These are phyloP conservation scores for Eptatretus burgeri DNA, from an alignment of 2,113 vertebrate species.

Conservation along the genomic window DNA sequence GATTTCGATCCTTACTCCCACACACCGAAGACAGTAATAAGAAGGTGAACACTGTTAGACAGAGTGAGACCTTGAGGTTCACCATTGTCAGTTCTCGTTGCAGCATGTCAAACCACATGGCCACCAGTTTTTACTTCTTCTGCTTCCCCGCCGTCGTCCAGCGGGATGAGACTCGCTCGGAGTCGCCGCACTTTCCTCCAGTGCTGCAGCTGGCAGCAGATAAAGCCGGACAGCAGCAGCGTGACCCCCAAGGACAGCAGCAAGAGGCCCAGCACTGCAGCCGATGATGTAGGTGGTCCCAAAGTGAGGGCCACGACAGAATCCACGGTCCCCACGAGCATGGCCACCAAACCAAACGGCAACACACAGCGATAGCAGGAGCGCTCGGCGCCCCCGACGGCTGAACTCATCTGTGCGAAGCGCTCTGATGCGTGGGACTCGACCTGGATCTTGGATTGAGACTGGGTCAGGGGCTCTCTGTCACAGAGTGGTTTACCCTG, in stretches of 20 bases:
- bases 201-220: neutral
- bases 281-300: conserved; percentile 1
- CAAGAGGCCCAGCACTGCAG: neutral
- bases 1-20: no score
- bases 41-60: no score
- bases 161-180: neutral
- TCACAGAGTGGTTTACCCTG: no score
- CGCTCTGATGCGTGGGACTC: neutral
- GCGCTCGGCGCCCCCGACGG: conserved; percentile 1
- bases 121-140: no score
- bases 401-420: neutral
- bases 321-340: conserved; percentile 3
- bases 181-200: neutral
- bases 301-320: neutral
- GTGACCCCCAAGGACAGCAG: neutral
- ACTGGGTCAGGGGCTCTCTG: no score
- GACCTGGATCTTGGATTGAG: no score
- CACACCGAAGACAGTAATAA: no score
- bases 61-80: no score
- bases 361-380: conserved; percentile 1
- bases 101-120: no score
- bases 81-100: no score
- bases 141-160: no score
- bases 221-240: neutral
- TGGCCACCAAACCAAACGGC: neutral